A percentile compares a stretch with the other conserved stretches of the same genome.
phyloP scores from a whole-genome alignment of 2,797 vertebrate genomes.

The Poecilia gillii region DNA sequence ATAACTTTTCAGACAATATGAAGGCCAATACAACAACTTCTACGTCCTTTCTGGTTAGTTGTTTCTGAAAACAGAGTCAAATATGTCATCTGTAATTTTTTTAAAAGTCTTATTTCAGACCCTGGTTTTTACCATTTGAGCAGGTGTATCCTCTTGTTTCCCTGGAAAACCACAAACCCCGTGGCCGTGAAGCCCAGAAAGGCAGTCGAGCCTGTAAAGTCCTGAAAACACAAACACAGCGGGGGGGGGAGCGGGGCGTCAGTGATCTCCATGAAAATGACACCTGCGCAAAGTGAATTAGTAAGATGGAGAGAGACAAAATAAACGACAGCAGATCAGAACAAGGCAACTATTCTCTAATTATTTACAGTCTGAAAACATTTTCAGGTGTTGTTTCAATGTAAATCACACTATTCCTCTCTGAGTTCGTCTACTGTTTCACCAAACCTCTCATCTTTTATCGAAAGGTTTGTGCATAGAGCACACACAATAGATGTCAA shows the following conservation, averaged over 20 bases:
- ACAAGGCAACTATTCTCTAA: neutral
- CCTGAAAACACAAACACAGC: conserved; percentile 77
- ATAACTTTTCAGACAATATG: neutral
- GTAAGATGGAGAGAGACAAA: neutral
- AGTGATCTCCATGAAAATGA: neutral
- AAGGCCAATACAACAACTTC: neutral
- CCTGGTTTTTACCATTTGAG: conserved; percentile 90
- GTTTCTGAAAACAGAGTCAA: neutral
- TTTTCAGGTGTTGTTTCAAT: neutral
- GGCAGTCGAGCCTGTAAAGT: conserved; percentile 92
- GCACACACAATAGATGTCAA: neutral
- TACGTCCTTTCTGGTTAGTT: neutral
- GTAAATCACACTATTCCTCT: neutral
- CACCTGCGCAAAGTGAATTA: neutral
- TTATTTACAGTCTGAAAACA: neutral
- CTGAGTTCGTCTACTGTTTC: neutral
- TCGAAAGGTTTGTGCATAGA: neutral
- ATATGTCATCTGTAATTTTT: neutral
- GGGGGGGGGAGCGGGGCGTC: neutral
- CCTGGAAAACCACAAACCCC: conserved; percentile 98
- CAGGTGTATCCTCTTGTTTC: conserved; percentile 97
- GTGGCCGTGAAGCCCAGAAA: conserved; percentile 97
- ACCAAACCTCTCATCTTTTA: neutral
- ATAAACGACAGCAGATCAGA: neutral
- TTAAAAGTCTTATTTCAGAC: neutral